phyloP scores from a whole-genome alignment of 2,888 invertebrate genomes.

The Drosophila trichaetosa region DNA sequence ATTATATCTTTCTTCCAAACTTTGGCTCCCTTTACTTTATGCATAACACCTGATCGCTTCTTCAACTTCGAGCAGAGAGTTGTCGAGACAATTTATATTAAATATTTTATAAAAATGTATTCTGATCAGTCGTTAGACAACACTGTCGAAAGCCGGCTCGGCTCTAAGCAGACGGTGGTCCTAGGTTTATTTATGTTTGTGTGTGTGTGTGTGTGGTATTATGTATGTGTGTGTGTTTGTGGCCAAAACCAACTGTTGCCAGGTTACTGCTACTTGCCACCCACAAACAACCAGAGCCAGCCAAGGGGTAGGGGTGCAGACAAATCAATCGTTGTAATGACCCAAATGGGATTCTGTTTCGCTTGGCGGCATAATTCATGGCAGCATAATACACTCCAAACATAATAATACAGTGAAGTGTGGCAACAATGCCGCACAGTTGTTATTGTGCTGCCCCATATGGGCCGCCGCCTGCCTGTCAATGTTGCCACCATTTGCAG shows the following conservation, averaged over 20 bases:
- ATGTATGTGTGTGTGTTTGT: conserved; percentile 9
- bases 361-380: conserved; percentile 41
- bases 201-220: conserved; percentile 35
- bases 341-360: conserved; percentile 45
- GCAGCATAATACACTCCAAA: conserved; percentile 34
- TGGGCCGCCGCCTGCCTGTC: conserved; percentile 42
- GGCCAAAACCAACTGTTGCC: conserved; percentile 78
- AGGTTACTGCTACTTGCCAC: conserved; percentile 45
- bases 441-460: conserved; percentile 28
- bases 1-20: background rate
- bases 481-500: conserved; percentile 64
- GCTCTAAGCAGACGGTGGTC: conserved; percentile 2
- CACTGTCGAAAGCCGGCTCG: conserved; percentile 2
- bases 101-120: background rate
- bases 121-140: conserved; percentile 1
- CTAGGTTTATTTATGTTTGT: conserved; percentile 31
- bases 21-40: background rate
- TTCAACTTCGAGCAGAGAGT: background rate
- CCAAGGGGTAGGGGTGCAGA: background rate
- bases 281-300: conserved; percentile 4
- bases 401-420: conserved; percentile 37
- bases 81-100: background rate
- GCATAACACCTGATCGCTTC: background rate
- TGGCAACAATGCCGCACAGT: conserved; percentile 38
- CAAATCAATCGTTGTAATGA: conserved; percentile 57